Percentiles rank a stretch among this genome's conserved stretches.
These are phyloP conservation scores for Saturnia pavonia DNA, from an alignment of 2,888 invertebrate species.

Conservation along the genomic window DNA sequence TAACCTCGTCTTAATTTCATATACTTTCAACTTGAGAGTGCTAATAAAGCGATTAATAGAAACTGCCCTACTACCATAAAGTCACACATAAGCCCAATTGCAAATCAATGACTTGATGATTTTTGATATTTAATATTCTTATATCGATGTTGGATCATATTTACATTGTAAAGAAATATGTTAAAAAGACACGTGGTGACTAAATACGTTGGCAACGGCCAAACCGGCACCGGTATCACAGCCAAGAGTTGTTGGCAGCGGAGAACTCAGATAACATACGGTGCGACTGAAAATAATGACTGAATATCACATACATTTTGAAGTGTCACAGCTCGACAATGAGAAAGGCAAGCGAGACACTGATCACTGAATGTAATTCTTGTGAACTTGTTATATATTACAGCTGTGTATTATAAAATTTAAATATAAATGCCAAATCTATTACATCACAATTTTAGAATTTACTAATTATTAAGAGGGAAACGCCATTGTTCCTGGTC, in stretches of 20 bases:
- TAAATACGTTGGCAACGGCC: conserved; percentile 30
- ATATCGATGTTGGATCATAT: neutral
- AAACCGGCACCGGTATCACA: conserved; percentile 43
- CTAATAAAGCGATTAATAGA: neutral
- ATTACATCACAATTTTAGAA: no score
- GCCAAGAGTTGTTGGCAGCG: conserved; percentile 52
- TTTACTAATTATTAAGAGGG: no score
- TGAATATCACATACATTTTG: conserved; percentile 4
- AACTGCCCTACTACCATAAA: neutral
- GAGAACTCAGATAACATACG: conserved; percentile 13
- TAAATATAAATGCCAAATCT: no score
- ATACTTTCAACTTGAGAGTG: neutral
- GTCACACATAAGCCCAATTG: no score
- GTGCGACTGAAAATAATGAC: conserved; percentile 8
- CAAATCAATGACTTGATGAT: neutral
- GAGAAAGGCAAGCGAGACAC: conserved; percentile 2
- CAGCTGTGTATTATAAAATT: neutral
- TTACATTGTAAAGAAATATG: conserved; percentile 25
- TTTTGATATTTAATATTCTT: neutral
- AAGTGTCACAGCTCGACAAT: conserved; percentile 1
- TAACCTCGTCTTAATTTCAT: neutral
- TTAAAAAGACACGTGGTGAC: conserved; percentile 23
- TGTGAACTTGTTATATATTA: neutral
- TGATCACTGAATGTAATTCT: neutral
- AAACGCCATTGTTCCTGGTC: no score